Evolutionary conservation across 1,140 invertebrate species (phyloP), one percentile per base, ranked within the genome.

Genomic region (Argopecten irradians): DNA sequence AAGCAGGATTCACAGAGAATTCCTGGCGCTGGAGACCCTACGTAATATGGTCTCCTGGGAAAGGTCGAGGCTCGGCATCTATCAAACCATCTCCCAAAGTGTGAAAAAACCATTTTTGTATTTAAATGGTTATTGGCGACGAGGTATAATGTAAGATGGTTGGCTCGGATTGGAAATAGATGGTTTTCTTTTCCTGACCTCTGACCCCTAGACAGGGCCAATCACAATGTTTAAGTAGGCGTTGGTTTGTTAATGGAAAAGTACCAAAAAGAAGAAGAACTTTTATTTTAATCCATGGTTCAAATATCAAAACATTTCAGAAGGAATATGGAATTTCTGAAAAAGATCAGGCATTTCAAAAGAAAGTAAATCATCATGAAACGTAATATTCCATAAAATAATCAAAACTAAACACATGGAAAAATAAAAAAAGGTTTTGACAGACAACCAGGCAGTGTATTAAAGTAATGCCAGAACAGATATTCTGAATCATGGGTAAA

Each of bases 91-190:
- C 22, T 71, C 55, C 55, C 55, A 71, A 71, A 71, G 55, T 71
- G 55, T 71, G 55, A 71, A 71, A n/a, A 71, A 71, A 71, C 22
- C 55, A 71, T 71, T 71, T 71, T 71, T 71, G 55, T 71, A 71
- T 71, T 71, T n/a, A 71, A 71, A 71, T 71, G 55, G 55, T 71
- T 71, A n/a, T 71, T 71, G 55, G 22, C n/a, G n/a, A n/a, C 28
- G 55, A 71, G 55, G 55, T 71, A 28, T 71, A 71, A 71, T 71
- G 55, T 71, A 71, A n/a, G 55, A 28, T 71, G 55, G 55, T 71
- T 8, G 13, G 55, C 55, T 71, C 5, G 55, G 55, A 71, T 71
- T 71, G 55, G n/a, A 71, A n/a, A 71, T 71, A 71, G 55, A 71
- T 71, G 55, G n/a, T 71, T 71, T 71, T 28, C n/a, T n/a, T 71